Evolutionary conservation across 1,140 invertebrate genomes (phyloP).

Genomic region (Hydropsyche tenuis): DNA sequence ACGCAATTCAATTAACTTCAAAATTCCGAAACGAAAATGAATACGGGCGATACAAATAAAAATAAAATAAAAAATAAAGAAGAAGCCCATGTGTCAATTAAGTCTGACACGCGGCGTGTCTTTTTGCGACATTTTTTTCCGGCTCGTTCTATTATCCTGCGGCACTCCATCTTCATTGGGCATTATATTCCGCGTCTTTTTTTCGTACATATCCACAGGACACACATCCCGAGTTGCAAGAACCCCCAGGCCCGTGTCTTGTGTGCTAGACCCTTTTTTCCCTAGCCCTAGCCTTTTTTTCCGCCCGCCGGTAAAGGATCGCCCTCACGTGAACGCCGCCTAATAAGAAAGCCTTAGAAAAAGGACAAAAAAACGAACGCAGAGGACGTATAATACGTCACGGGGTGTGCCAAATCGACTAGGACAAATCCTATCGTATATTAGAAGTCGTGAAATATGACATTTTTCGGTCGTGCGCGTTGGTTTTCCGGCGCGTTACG

Average conservation of each 20-base stretch:
- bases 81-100: conserved; percentile 25
- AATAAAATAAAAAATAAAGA: conserved; percentile 16
- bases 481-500: no score
- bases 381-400: neutral
- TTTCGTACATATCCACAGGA: neutral
- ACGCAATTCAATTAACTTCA: no score
- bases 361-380: neutral
- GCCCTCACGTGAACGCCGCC: conserved; percentile 7
- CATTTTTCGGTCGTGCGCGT: no score
- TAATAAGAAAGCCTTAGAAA: neutral
- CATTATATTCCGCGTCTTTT: conserved; percentile 15
- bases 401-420: no score
- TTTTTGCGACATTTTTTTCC: conserved; percentile 17
- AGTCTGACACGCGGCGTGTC: conserved; percentile 10
- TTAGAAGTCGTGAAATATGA: no score
- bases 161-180: conserved; percentile 44
- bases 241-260: no score
- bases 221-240: no score
- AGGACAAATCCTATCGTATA: no score
- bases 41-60: no score
- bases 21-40: conserved; percentile 5
- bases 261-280: no score
- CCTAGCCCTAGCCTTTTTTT: neutral
- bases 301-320: neutral
- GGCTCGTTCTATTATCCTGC: conserved; percentile 32